These are phyloP conservation scores for Tursiops truncatus DNA, from an alignment of 2,113 vertebrate species.

Conservation along the genomic window DNA sequence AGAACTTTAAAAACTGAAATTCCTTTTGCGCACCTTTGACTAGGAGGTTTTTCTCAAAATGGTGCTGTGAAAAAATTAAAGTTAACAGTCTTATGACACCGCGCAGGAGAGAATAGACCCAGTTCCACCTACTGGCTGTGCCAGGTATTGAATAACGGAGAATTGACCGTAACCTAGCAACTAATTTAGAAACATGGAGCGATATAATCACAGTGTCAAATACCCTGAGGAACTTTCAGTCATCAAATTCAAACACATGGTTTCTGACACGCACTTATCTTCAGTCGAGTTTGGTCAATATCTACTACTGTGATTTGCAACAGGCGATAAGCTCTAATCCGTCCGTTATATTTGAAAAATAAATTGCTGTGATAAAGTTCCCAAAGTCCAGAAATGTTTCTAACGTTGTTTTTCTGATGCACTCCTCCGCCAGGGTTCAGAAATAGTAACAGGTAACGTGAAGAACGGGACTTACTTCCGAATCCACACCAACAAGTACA, in stretches of 20 bases:
- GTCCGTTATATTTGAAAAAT: neutral
- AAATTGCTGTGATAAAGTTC: neutral
- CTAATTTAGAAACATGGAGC: constrained; percentile 69
- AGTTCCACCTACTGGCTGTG: constrained; percentile 47
- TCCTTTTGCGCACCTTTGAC: neutral
- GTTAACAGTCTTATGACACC: neutral
- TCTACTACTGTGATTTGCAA: neutral
- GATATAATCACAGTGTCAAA: constrained; percentile 66
- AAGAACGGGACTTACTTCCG: constrained; percentile 91
- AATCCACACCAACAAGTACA: constrained; percentile 85
- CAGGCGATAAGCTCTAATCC: neutral
- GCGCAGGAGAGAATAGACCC: constrained; percentile 50
- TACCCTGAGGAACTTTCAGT: constrained; percentile 56
- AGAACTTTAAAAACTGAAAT: neutral
- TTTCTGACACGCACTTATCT: constrained; percentile 46
- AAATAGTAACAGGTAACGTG: constrained; percentile 86
- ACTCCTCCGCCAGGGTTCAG: constrained; percentile 80
- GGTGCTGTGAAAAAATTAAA: neutral
- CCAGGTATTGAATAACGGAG: constrained; percentile 44
- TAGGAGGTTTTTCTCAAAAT: constrained; percentile 20
- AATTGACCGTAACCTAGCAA: constrained; percentile 80
- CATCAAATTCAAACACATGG: constrained; percentile 3
- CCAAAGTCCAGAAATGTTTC: constrained; percentile 1
- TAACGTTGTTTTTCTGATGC: constrained; percentile 55
- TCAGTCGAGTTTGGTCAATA: constrained; percentile 37